These are phyloP conservation scores for Holcopasites calliopsidis DNA, from an alignment of 1,140 invertebrate species.

Conservation along the genomic window DNA sequence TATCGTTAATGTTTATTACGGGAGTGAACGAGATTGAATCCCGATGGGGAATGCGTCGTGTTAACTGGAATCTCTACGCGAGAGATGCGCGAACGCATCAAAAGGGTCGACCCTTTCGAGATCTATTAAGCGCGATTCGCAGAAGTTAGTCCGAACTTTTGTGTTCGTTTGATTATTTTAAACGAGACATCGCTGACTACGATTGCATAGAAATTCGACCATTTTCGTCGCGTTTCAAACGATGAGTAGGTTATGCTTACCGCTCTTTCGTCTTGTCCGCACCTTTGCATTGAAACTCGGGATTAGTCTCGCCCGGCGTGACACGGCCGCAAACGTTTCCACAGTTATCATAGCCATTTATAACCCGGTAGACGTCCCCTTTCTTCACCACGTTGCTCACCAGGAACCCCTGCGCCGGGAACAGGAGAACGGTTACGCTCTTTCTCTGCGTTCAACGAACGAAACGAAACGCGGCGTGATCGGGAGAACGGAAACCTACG, in stretches of 20 bases:
- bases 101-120: neutral
- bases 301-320: slow-evolving; percentile 68
- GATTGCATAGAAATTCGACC: no score
- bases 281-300: slow-evolving; percentile 76
- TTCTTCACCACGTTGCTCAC: slow-evolving; percentile 79
- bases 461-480: neutral
- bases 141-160: no score
- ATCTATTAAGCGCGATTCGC: neutral
- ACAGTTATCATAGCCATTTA: slow-evolving; percentile 85
- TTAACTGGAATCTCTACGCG: neutral
- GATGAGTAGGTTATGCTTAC: slow-evolving; percentile 70
- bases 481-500: slow-evolving; percentile 76
- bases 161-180: no score
- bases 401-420: slow-evolving; percentile 76
- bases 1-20: neutral
- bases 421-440: neutral
- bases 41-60: neutral
- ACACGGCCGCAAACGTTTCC: slow-evolving; percentile 84
- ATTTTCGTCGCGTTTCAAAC: neutral
- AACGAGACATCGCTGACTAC: no score
- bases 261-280: slow-evolving; percentile 76
- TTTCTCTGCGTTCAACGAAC: neutral
- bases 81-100: neutral
- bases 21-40: neutral
- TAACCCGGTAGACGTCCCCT: slow-evolving; percentile 82